Conservation (phyloP, 2,888 invertebrate genomes). For the Vandiemenella viatica region DNA sequence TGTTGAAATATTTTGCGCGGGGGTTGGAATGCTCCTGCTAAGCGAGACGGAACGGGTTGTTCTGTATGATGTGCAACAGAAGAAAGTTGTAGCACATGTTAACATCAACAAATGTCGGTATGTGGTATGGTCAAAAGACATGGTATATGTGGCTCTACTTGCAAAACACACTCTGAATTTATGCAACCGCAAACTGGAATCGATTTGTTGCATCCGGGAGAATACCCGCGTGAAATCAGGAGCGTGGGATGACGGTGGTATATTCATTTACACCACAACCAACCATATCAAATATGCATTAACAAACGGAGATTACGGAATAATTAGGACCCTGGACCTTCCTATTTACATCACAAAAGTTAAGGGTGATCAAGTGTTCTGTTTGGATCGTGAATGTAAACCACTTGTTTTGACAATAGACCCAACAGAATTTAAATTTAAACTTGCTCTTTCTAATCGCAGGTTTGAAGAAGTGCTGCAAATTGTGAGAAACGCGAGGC, state of each 20-base stretch:
- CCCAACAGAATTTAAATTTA: conserved; percentile 95
- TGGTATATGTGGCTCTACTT: conserved; percentile 82
- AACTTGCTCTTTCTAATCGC: conserved; percentile 86
- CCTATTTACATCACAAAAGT: conserved; percentile 93
- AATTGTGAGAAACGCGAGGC: conserved; percentile 90
- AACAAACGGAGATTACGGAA: conserved; percentile 91
- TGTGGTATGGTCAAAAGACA: conserved; percentile 92
- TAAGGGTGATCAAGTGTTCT: conserved; percentile 78
- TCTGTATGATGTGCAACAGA: conserved; percentile 91
- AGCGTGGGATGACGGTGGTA: conserved; percentile 93
- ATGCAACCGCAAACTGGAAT: conserved; percentile 78
- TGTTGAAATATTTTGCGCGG: conserved; percentile 97
- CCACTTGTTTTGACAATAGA: conserved; percentile 86
- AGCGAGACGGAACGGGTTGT: conserved; percentile 84
- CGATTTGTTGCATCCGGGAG: conserved; percentile 84
- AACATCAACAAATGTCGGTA: conserved; percentile 78
- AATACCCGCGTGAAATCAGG: conserved; percentile 94
- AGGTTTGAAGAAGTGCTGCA: conserved; percentile 78
- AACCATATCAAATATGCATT: conserved; percentile 98
- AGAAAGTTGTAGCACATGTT: conserved; percentile 49
- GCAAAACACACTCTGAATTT: conserved; percentile 87
- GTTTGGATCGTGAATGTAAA: conserved; percentile 81
- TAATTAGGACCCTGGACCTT: conserved; percentile 90
- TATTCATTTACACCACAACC: conserved; percentile 95
- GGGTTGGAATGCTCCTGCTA: conserved; percentile 87